These are phyloP conservation scores for Penaeus vannamei DNA, from an alignment of 1,140 invertebrate genomes.

Conservation along the genomic window DNA sequence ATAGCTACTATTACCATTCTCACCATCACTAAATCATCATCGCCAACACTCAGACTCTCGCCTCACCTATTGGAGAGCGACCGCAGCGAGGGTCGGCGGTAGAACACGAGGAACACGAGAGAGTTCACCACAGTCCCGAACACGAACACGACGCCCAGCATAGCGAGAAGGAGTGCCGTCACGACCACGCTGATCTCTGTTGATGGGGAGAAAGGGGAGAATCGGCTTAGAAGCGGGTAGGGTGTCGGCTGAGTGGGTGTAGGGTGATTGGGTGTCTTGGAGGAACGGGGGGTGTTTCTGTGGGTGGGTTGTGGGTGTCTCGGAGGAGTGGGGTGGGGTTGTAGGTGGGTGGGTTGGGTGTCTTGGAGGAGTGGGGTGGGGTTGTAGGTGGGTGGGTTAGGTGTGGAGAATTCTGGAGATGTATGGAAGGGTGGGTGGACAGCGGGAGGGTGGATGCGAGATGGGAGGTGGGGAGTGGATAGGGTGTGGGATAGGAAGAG, in stretches of 20 bases:
- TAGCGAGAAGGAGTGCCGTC: conserved; percentile 30
- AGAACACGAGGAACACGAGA: conserved; percentile 60
- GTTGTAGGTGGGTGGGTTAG: not conserved
- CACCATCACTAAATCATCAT: too few species aligned
- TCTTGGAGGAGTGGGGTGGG: too few species aligned
- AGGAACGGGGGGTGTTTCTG: too few species aligned
- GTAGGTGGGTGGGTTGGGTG: too few species aligned
- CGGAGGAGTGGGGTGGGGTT: not conserved
- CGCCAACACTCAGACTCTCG: too few species aligned
- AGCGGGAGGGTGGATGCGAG: not conserved
- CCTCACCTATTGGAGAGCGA: conserved; percentile 57
- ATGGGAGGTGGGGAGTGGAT: not conserved
- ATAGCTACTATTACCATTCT: too few species aligned
- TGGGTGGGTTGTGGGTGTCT: too few species aligned
- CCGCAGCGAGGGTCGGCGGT: conserved; percentile 54
- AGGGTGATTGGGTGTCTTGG: not conserved
- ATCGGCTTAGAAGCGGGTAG: not conserved
- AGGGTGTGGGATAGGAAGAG: not conserved
- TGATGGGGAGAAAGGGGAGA: not conserved
- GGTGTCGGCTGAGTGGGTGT: not conserved
- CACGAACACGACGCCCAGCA: conserved; percentile 42
- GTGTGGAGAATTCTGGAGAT: not conserved
- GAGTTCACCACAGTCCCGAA: conserved; percentile 55
- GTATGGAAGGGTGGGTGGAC: not conserved
- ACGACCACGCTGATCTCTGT: conserved; percentile 47